A percentile compares a stretch with the other conserved stretches of the same genome.
Evolutionary conservation across 2,113 vertebrate genomes (phyloP).

Genomic region (Lampris incognitus): DNA sequence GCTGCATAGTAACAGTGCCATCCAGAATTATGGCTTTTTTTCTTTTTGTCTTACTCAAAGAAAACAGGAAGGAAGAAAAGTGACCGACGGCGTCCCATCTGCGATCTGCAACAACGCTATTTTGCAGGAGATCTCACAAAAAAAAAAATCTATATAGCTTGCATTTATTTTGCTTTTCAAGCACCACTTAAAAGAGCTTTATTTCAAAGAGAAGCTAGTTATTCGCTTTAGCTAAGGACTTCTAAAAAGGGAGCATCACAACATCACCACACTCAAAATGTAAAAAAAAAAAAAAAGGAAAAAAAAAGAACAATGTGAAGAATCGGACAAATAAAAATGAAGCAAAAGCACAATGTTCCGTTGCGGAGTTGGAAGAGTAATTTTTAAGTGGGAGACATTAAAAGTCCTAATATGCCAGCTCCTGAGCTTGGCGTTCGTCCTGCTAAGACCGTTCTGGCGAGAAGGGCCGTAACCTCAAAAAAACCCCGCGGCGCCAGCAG

Average conservation of each 20-base stretch:
- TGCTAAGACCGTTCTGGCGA: slow-evolving; percentile 79
- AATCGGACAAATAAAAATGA: slow-evolving; percentile 76
- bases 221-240: slow-evolving; percentile 25
- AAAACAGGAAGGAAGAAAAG: slow-evolving; percentile 29
- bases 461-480: slow-evolving; percentile 91
- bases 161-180: slow-evolving; percentile 44
- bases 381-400: slow-evolving; percentile 79
- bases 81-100: slow-evolving; percentile 31
- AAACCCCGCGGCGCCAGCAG: slow-evolving; percentile 91
- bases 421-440: slow-evolving; percentile 95
- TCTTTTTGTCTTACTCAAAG: background rate
- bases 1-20: slow-evolving; percentile 28
- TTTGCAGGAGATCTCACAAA: slow-evolving; percentile 37
- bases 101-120: slow-evolving; percentile 12
- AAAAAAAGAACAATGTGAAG: slow-evolving; percentile 41
- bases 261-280: slow-evolving; percentile 49
- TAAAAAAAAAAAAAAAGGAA: slow-evolving; percentile 43
- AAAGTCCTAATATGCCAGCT: slow-evolving; percentile 86
- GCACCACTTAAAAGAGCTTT: slow-evolving; percentile 36
- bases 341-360: slow-evolving; percentile 61
- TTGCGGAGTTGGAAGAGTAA: slow-evolving; percentile 72
- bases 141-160: slow-evolving; percentile 22
- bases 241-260: slow-evolving; percentile 60
- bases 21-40: slow-evolving; percentile 11
- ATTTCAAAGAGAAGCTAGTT: slow-evolving; percentile 40